phyloP scores from a whole-genome alignment of 2,113 vertebrate species.

The Callaeas wilsoni region DNA sequence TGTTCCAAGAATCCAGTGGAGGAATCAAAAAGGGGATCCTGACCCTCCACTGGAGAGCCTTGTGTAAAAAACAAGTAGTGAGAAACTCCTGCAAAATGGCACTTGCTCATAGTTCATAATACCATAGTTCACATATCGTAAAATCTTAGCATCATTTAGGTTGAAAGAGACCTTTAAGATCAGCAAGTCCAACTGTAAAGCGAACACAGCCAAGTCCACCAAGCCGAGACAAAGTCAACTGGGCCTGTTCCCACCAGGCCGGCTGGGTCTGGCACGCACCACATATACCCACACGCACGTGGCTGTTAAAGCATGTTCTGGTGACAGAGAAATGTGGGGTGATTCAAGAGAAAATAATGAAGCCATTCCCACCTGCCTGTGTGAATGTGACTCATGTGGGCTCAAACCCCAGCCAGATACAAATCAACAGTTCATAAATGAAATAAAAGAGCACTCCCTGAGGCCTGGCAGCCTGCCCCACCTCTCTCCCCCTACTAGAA shows the following conservation, averaged over 20 bases:
- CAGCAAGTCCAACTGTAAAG: background rate
- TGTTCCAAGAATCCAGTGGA: background rate
- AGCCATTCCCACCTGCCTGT: background rate
- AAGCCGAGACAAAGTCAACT: background rate
- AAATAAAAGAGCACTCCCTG: background rate
- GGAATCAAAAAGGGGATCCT: background rate
- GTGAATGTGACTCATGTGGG: background rate
- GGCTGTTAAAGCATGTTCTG: background rate
- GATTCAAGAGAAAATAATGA: slow-evolving; percentile 42
- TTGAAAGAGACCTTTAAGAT: background rate
- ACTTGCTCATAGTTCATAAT: background rate
- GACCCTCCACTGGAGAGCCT: background rate
- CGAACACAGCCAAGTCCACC: background rate
- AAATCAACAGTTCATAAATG: slow-evolving; percentile 8
- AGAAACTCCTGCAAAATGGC: background rate
- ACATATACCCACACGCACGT: background rate
- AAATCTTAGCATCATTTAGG: background rate
- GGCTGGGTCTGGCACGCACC: background rate
- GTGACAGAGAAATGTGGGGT: background rate
- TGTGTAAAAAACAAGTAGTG: background rate
- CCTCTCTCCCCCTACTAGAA: background rate
- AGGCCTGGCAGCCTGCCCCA: background rate
- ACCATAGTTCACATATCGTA: background rate
- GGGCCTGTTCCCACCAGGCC: background rate
- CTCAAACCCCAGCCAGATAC: background rate